Evolutionary conservation across 2,888 invertebrate genomes (phyloP), one percentile per base, ranked within the genome.

Genomic region (Allophyes oxyacanthae): DNA sequence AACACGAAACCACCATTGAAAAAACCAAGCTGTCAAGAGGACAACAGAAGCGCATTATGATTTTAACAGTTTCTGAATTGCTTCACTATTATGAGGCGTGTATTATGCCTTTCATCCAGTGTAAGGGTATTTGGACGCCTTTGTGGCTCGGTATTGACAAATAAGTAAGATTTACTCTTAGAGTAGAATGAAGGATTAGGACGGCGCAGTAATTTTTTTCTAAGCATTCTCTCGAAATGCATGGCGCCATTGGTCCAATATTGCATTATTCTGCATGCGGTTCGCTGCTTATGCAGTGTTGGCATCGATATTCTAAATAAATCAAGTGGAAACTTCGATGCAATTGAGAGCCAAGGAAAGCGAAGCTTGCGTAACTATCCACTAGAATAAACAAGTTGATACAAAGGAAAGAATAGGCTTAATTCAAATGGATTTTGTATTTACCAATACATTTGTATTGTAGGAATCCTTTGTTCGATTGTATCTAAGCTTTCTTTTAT

Each of bases 111-210:
- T 91, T 88, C 86, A 84, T 75, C 85, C 82, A 91, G 87, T 89
- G 90, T 92, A 87, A 88, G 86, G 91, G 93, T 93, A 92, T 93
- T 94, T 92, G 92, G 90, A 83, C 82, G 88, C 90, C 88, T 89
- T 94, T 94, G 92, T 94, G 92, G 92, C 88, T 85, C 87, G 61
- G 89, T 94, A 94, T 94, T 93, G 94, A 94, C 94, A 94, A 94
- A 94, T 94, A 94, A 92, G 88, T 89, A 88, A 90, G 91, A 90
- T 92, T 91, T 90, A 88, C 91, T 89, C 84, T 80, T 84, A 85
- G 86, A 87, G 88, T 75, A 89, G 88, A 92, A 92, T 90, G 87
- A 85, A 81, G 92, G 94, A 94, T 94, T 94, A 94, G 88, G 84
- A 83, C 75, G 86, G 85, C 75, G 78, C 65, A 75, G 77, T 72